phyloP scores from a whole-genome alignment of 2,888 invertebrate species.

The Coenonympha arcania region DNA sequence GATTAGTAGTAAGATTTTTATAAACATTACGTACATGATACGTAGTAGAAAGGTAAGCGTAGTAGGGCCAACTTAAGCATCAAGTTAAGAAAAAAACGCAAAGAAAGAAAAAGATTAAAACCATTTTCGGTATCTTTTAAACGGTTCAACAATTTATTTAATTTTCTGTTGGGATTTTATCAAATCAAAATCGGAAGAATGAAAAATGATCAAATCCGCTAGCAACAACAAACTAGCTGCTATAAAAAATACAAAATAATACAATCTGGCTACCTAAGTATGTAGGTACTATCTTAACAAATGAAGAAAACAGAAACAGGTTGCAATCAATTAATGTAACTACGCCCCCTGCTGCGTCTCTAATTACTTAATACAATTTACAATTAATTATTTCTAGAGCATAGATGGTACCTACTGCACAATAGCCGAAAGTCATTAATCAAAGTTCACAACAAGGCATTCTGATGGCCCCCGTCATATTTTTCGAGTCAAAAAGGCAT shows the following conservation, averaged over 20 bases:
- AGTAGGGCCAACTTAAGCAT: no score
- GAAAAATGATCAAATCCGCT: no score
- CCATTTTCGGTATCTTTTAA: no score
- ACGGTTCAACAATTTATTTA: no score
- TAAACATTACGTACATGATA: no score
- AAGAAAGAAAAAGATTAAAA: no score
- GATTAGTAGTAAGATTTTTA: no score
- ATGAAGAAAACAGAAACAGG: not conserved
- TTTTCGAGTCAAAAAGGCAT: constrained; percentile 59
- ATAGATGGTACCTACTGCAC: not conserved
- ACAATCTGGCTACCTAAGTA: not conserved
- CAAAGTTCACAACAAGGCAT: constrained; percentile 49
- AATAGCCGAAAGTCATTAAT: constrained; percentile 44
- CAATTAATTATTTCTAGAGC: constrained; percentile 10
- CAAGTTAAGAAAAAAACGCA: no score
- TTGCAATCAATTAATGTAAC: constrained; percentile 1
- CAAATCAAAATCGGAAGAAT: no score
- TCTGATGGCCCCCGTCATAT: constrained; percentile 62
- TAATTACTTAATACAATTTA: constrained; percentile 13
- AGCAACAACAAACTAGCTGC: no score
- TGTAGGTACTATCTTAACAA: not conserved
- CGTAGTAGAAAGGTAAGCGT: no score
- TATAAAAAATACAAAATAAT: not conserved
- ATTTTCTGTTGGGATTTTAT: no score
- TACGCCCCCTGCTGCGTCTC: constrained; percentile 8